Base-by-base conservation (phyloP, 2,888 invertebrate species). In the Cinara cedri region DNA sequence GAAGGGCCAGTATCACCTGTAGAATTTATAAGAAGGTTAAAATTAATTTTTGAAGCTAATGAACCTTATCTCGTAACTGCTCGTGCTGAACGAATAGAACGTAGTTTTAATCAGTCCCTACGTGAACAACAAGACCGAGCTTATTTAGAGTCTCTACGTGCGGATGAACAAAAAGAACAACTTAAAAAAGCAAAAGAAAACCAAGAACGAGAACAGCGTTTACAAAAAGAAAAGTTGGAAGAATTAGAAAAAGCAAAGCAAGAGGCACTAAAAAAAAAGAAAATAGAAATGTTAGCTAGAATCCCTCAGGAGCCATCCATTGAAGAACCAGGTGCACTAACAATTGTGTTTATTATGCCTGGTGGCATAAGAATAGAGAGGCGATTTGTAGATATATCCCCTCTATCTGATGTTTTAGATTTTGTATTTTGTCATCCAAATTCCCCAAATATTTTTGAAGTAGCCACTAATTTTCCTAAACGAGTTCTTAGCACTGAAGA, bases 341-440 rank as follows among this genome's bases (percentile, higher is more conserved):
- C 92, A 84, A 90, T 98, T 82, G 92, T 97, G 75, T 93, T 98
- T 84, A 96, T 97, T 84, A 89, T 98, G 85, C 98, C 97, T 9
- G 91, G 91, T 85, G 98, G 98, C 71, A 91, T 91, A 82, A 89
- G 97, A 14, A 89, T 98, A 82, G 96, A 96, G 83, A 87, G 98
- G 81, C 89, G 96, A 83, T 98, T 98, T 87, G 26, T 60, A n/a
- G 78, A 78, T 16, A 26, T 62, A 13, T 78, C 78, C 11, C 78
- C 78, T 4, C 13, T 78, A 11, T 60, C 78, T 0, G 93, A 94
- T 85, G 90, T 99, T 82, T 96, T 96, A 87, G 93, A 95, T 86
- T 98, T 93, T 87, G 94, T 98, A 83, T 97, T 97, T 87, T 96
- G 97, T 85, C 96, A 98, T 87, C 95, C 96, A 6, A 91, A 92